phyloP scores from a whole-genome alignment of 2,113 vertebrate species.

The Macroglossus sobrinus region DNA sequence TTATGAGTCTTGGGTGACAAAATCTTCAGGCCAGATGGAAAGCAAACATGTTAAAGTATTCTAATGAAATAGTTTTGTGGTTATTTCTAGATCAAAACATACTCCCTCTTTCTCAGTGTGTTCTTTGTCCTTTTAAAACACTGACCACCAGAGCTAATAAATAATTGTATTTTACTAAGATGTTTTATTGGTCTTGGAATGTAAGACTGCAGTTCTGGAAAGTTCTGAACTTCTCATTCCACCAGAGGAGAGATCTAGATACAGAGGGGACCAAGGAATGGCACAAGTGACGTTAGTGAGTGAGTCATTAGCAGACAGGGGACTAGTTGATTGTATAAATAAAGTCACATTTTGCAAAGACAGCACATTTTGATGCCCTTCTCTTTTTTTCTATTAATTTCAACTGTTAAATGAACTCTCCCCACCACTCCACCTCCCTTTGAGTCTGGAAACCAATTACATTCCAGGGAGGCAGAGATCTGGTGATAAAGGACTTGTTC shows the following conservation, averaged over 20 bases:
- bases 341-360: not conserved
- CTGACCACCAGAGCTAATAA: not conserved
- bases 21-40: slow-evolving; percentile 35
- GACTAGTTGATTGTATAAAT: not conserved
- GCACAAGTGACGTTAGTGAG: not conserved
- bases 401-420: not conserved
- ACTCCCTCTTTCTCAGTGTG: not conserved
- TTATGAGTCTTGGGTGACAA: slow-evolving; percentile 21
- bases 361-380: slow-evolving; percentile 1
- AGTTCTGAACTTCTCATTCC: not conserved
- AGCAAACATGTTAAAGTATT: not conserved
- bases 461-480: not conserved
- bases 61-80: not conserved
- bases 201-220: not conserved
- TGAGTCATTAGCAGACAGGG: not conserved
- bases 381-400: slow-evolving; percentile 13
- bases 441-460: not conserved
- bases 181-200: not conserved
- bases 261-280: not conserved
- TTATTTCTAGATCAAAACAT: slow-evolving; percentile 5
- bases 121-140: slow-evolving; percentile 18
- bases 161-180: not conserved
- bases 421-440: not conserved
- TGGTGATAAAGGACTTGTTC: slow-evolving; percentile 1
- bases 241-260: not conserved